Evolutionary conservation across 2,888 invertebrate species (phyloP).

Genomic region (Sesia apiformis): DNA sequence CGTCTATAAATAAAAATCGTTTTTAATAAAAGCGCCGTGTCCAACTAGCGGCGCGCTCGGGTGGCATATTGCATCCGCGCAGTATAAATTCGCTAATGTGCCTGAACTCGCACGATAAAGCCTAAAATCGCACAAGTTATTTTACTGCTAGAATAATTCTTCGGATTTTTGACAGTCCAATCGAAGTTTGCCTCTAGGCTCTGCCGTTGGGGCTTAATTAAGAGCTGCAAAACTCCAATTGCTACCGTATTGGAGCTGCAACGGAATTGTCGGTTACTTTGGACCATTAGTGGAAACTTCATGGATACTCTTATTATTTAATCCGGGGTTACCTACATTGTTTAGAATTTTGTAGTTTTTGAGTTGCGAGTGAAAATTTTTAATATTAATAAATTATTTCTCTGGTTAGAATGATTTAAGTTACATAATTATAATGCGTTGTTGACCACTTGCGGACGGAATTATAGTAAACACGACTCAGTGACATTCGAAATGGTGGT

Average conservation of each 20-base stretch:
- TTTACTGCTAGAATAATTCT: slow-evolving; percentile 69
- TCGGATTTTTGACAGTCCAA: slow-evolving; percentile 74
- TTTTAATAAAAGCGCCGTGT: slow-evolving; percentile 64
- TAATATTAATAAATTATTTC: no score
- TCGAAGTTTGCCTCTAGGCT: slow-evolving; percentile 70
- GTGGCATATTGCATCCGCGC: slow-evolving; percentile 62
- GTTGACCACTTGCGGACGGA: no score
- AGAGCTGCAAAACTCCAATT: slow-evolving; percentile 49
- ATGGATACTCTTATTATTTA: slow-evolving; percentile 8
- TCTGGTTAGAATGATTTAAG: no score
- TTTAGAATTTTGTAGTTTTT: background rate
- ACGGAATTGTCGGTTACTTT: slow-evolving; percentile 28
- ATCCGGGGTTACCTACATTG: background rate
- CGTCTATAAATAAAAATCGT: slow-evolving; percentile 65
- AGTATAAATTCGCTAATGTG: slow-evolving; percentile 68
- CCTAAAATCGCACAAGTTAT: slow-evolving; percentile 70
- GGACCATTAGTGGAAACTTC: slow-evolving; percentile 26
- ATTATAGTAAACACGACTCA: no score
- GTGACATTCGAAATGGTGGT: no score
- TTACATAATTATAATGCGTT: no score
- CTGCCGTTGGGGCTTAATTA: slow-evolving; percentile 60
- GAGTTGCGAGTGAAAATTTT: no score
- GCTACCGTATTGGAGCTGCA: slow-evolving; percentile 40
- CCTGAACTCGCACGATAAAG: slow-evolving; percentile 69
- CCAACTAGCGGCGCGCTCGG: slow-evolving; percentile 40